These are phyloP conservation scores for Acrossocheilus wenchowensis DNA, from an alignment of 2,797 vertebrate species.

Conservation along the genomic window DNA sequence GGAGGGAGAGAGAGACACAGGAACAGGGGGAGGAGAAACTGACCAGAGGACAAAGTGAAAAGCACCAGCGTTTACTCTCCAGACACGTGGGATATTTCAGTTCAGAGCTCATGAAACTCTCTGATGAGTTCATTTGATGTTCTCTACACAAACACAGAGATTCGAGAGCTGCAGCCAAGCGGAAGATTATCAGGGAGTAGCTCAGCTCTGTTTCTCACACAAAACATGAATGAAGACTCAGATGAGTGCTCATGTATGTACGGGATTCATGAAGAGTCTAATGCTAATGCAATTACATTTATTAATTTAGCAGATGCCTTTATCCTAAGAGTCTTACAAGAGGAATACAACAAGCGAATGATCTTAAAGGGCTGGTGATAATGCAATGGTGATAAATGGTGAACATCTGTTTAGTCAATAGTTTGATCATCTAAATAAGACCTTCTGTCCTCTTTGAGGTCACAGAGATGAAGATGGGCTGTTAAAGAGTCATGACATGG, in stretches of 20 bases:
- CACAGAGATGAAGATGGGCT: neutral
- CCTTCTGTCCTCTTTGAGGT: neutral
- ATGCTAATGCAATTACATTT: neutral
- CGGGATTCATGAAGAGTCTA: neutral
- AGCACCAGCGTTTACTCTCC: neutral
- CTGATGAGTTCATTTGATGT: neutral
- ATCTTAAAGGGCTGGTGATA: neutral
- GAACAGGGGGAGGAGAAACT: constrained; percentile 32
- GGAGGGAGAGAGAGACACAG: constrained; percentile 27
- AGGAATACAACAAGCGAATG: neutral
- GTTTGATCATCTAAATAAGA: neutral
- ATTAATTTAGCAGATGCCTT: neutral
- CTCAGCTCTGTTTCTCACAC: neutral
- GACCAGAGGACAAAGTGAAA: neutral
- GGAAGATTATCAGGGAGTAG: neutral
- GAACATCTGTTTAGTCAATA: neutral
- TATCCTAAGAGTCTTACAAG: neutral
- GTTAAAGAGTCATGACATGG: no score
- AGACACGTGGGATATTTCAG: neutral
- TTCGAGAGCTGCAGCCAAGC: neutral
- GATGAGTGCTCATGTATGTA: neutral
- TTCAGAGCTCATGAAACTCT: neutral
- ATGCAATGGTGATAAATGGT: neutral
- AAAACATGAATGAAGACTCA: neutral
- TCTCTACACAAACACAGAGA: neutral